These are phyloP conservation scores for Aplysina aerophoba DNA, from an alignment of 37 sponge, comb jelly and placozoan species.

Conservation along the genomic window DNA sequence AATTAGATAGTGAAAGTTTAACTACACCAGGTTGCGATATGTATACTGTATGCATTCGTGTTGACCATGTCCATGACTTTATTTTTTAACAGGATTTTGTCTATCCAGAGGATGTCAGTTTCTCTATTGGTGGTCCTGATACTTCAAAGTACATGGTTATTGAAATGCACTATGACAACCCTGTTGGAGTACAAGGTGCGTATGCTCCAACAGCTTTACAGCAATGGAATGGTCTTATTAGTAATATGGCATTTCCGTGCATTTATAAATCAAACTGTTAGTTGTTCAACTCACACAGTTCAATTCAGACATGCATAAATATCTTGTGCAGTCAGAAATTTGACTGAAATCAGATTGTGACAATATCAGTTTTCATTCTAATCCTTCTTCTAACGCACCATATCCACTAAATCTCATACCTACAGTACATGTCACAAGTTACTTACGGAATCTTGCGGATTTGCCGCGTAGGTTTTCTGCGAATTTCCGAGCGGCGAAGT, in stretches of 20 bases:
- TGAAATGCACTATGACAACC: conserved; percentile 77
- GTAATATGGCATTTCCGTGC: not conserved
- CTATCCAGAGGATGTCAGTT: conserved; percentile 58
- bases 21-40: too few species aligned
- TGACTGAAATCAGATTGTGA: too few species aligned
- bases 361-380: too few species aligned
- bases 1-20: not conserved
- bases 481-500: too few species aligned
- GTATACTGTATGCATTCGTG: not conserved
- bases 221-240: not conserved
- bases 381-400: too few species aligned
- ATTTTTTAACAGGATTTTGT: conserved; percentile 41
- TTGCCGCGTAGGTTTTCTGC: too few species aligned
- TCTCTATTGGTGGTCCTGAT: conserved; percentile 65
- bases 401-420: too few species aligned
- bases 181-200: conserved; percentile 26
- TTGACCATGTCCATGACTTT: not conserved
- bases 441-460: too few species aligned
- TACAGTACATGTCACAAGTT: too few species aligned
- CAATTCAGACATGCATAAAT: too few species aligned
- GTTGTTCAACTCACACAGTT: too few species aligned
- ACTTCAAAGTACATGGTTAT: conserved; percentile 25
- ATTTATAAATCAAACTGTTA: not conserved
- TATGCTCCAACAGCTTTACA: not conserved
- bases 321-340: too few species aligned